Base-by-base conservation (phyloP, 2,797 vertebrate species). In the Tolypeutes matacus region DNA sequence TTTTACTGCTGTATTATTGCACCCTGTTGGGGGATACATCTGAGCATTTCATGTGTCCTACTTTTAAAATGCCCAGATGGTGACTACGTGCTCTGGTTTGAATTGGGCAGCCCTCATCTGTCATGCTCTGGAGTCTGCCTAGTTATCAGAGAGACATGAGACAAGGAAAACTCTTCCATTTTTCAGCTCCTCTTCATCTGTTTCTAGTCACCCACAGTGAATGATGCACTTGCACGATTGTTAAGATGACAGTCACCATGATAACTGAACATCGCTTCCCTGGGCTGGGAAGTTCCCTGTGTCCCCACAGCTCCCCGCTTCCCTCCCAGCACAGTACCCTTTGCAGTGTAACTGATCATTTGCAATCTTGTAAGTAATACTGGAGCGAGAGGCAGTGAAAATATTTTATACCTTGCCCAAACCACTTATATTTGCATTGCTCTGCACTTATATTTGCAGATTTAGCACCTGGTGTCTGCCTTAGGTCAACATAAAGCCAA, bases 61-160 rank as follows among this genome's bases (percentile, higher is more conserved):
- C 93, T 92, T 95, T 94, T 92, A 92, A 86, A 92, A 91, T 69
- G 93, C 95, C 94, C 96, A 96, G 95, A 95, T 96, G 97, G 96
- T 39, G 82, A 83, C 96, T 89, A 75, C 89, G 75, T 96, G 96
- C 95, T 96, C 92, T n/a, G 90, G 58, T 94, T 96, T 46, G 82
- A 85, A 91, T 84, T 77, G 95, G 88, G 83, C 91, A 75, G 76
- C 72, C 69, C 78, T 96, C 95, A 84, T 94, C 91, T 83, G 95
- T 95, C 92, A 89, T 92, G 86, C 83, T 82, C 93, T 7, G 56
- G 21, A 62, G 70, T 73, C 94, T 77, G 86, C 80, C 78, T 92
- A 1, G 90, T 77, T 96, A 91, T 95, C 92, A 89, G 77, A 86
- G 91, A 94, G 91, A 95, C 91, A 46, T 0, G 36, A 97, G 93